phyloP scores from a whole-genome alignment of 2,113 vertebrate species.

The Stictonetta naevosa region DNA sequence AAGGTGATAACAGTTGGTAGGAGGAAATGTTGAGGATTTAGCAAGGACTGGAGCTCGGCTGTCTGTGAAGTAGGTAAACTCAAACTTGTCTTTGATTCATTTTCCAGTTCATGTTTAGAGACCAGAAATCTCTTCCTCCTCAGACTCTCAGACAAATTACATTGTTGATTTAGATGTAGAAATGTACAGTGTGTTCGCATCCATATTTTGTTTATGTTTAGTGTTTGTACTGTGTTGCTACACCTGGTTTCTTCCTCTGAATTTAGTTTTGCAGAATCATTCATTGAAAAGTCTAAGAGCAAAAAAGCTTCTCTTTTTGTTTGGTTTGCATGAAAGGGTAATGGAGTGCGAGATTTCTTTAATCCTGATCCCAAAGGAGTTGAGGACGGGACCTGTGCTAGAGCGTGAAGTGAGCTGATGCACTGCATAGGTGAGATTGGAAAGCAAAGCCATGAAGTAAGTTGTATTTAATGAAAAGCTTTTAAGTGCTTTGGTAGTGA shows the following conservation, averaged over 20 bases:
- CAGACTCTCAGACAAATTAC: neutral
- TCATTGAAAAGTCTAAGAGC: neutral
- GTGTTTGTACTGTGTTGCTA: neutral
- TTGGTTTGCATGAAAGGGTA: neutral
- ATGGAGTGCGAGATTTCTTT: neutral
- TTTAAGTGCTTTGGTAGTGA: neutral
- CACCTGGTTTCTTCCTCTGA: neutral
- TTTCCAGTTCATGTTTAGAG: neutral
- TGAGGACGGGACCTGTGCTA: neutral
- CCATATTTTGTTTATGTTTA: neutral
- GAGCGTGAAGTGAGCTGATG: neutral
- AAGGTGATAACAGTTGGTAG: neutral
- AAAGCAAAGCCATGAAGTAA: neutral
- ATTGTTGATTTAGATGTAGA: neutral
- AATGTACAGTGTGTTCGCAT: neutral
- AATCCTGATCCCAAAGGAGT: neutral
- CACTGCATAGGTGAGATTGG: neutral
- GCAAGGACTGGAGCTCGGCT: neutral
- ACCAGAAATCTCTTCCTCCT: neutral
- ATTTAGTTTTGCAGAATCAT: neutral
- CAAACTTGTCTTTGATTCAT: neutral
- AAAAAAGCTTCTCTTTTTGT: neutral
- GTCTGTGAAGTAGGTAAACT: neutral
- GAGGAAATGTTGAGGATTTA: neutral
- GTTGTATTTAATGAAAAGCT: neutral